Base-by-base conservation (phyloP, 2,797 vertebrate genomes). In the Enteromius afrohamiltoni region DNA sequence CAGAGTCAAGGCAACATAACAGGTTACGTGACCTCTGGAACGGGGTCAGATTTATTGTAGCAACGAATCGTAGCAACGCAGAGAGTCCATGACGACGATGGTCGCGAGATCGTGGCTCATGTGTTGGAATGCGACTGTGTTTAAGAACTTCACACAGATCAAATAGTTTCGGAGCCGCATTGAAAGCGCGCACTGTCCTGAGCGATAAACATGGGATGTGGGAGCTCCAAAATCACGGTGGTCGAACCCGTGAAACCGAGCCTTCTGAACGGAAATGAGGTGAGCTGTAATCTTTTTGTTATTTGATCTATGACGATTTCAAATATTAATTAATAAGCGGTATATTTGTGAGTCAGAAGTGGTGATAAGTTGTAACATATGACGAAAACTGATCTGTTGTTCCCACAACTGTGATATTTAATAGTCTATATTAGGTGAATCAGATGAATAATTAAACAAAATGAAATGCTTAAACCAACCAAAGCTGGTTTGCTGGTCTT, bases 31-130 rank as follows among this genome's bases (percentile, higher is more conserved):
- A 77, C 83, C 58, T 84, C 78, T 86, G 83, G 60, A 80, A 86
- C 79, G 83, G 79, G 92, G 93, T 93, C 92, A 93, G 86, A 92
- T 93, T 92, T 94, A 93, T 95, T 94, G 94, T 95, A 91, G 95
- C 94, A 95, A 95, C 95, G 88, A 86, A 34, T 85, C 93, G 40
- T 95, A 91, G 92, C 91, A 88, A 95, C 95, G 80, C 80, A 1
- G 4, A 55, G 89, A 80, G 86, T 83, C 91, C 90, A 69, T 91
- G 89, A 89, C 90, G 86, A 92, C 90, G 21, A 26, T 29, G 40
- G 62, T 37, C 67, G 16, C 74, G 40, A 3, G 76, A 13, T 37
- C 29, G 78, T 83, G 40, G 73, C 47, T 67, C 37, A 79, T 86
- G 89, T 92, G 83, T 77, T 91, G 92, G 94, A 93, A 95, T 95